Conservation (phyloP, 2,888 invertebrate species). For the Siphlonurus alternatus region DNA sequence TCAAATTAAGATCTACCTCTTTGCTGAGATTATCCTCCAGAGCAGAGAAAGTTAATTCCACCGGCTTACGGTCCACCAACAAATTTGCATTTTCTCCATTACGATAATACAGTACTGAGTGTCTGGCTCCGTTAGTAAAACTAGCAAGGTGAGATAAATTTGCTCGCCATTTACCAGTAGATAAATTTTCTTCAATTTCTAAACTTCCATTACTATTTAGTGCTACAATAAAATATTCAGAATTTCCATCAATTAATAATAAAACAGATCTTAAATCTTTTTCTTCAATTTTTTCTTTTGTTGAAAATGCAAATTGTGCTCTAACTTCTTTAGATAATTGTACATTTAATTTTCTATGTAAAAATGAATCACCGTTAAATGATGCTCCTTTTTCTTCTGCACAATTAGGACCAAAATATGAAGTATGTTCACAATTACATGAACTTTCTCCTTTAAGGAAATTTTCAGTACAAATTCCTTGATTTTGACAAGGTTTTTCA, state of each 20-base stretch:
- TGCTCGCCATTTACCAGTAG: neutral
- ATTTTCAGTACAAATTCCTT: constrained; percentile 74
- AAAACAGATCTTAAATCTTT: constrained; percentile 4
- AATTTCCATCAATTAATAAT: neutral
- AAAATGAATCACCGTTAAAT: constrained; percentile 69
- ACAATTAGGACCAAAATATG: constrained; percentile 77
- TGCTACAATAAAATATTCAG: neutral
- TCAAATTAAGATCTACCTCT: neutral
- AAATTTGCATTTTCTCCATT: constrained; percentile 42
- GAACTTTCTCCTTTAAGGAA: constrained; percentile 71
- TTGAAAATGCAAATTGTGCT: constrained; percentile 74
- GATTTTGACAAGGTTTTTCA: constrained; percentile 70
- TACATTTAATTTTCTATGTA: neutral
- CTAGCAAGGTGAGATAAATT: neutral
- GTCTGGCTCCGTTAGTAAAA: constrained; percentile 50
- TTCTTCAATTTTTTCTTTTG: constrained; percentile 36
- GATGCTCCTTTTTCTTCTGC: constrained; percentile 80
- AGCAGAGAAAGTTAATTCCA: neutral
- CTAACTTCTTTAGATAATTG: constrained; percentile 34
- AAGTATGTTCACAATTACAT: constrained; percentile 78
- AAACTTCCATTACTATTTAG: neutral
- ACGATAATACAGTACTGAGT: constrained; percentile 52
- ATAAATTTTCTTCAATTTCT: neutral
- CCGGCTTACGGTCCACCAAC: neutral
- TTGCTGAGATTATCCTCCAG: neutral